These are phyloP conservation scores for Teleogryllus oceanicus DNA, from an alignment of 2,888 invertebrate species.

Conservation along the genomic window DNA sequence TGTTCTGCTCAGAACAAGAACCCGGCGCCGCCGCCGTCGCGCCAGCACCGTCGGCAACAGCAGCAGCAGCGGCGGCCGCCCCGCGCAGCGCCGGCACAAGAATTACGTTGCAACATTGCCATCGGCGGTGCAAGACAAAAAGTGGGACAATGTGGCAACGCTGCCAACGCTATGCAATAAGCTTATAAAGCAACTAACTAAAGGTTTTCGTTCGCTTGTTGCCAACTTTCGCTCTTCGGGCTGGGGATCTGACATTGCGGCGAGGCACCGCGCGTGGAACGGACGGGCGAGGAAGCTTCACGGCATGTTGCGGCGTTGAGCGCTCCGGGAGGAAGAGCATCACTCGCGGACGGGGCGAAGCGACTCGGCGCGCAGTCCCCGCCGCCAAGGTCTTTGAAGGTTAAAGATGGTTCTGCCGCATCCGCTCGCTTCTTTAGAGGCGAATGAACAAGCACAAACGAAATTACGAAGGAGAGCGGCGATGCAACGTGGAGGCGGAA, in stretches of 20 bases:
- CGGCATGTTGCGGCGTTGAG: too few species aligned
- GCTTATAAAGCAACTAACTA: constrained; percentile 1
- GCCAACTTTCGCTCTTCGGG: neutral
- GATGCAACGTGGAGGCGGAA: too few species aligned
- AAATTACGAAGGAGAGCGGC: too few species aligned
- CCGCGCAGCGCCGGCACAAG: neutral
- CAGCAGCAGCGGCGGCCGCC: too few species aligned
- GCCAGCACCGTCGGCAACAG: neutral
- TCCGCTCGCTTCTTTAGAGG: too few species aligned
- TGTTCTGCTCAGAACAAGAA: neutral
- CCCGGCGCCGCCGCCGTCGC: neutral
- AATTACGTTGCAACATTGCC: constrained; percentile 9
- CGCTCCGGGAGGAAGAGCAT: too few species aligned
- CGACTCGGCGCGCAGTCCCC: too few species aligned
- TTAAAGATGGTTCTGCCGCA: too few species aligned
- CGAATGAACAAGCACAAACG: too few species aligned
- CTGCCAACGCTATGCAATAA: neutral
- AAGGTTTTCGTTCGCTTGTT: constrained; percentile 10
- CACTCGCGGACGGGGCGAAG: too few species aligned
- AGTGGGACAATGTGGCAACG: constrained; percentile 1
- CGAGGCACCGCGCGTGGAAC: neutral
- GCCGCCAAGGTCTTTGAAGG: too few species aligned
- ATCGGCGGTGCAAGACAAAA: constrained; percentile 18
- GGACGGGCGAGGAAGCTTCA: too few species aligned
- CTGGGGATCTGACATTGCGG: neutral